Conservation (phyloP, 2,113 vertebrate genomes). For the Dicaeum eximium region DNA sequence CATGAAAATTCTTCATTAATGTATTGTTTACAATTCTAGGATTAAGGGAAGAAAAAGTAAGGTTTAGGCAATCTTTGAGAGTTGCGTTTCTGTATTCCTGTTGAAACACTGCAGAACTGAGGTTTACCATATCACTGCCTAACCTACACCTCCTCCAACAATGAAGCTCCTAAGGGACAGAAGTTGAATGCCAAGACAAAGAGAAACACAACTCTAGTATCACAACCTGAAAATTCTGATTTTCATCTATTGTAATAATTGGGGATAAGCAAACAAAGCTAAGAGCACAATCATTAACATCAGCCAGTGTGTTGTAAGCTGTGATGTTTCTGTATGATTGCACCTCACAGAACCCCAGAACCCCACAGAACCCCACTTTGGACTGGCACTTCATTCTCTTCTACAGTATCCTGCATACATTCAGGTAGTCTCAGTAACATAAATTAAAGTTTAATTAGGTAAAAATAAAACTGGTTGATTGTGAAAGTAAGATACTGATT, state of each 20-base stretch:
- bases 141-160: background rate
- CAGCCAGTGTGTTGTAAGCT: background rate
- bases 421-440: background rate
- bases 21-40: background rate
- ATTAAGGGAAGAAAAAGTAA: background rate
- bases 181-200: background rate
- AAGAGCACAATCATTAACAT: background rate
- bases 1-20: background rate
- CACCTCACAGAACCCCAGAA: background rate
- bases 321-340: background rate
- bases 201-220: background rate
- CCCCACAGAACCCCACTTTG: background rate
- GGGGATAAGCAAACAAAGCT: background rate
- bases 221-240: background rate
- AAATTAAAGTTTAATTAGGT: background rate
- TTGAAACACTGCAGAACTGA: background rate
- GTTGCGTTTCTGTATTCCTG: fast-evolving
- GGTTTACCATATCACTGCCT: background rate
- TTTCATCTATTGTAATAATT: background rate
- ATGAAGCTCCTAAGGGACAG: background rate
- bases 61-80: background rate
- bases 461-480: background rate
- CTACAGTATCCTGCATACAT: background rate
- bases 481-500: background rate
- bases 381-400: background rate